A percentile compares a stretch with the other conserved stretches of the same genome.
These are phyloP conservation scores for Lateolabrax maculatus DNA, from an alignment of 2,797 vertebrate genomes.

Conservation along the genomic window DNA sequence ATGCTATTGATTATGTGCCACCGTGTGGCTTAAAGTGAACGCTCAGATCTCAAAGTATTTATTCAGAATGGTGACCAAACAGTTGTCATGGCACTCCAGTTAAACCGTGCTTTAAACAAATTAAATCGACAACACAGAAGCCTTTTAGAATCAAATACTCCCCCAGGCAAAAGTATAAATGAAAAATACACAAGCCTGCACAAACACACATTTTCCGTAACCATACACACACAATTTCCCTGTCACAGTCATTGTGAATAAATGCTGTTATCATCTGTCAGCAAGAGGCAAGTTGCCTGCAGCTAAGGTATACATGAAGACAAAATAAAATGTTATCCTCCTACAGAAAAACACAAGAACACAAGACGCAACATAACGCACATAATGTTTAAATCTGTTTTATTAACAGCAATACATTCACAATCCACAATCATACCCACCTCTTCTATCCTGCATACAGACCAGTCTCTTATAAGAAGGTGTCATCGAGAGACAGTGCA, in stretches of 20 bases:
- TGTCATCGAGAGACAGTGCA: background rate
- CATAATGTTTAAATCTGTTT: slow-evolving; percentile 57
- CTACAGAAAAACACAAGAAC: too few relatives aligned
- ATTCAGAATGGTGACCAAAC: slow-evolving; percentile 47
- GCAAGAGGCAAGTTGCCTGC: slow-evolving; percentile 57
- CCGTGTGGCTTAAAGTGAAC: slow-evolving; percentile 1
- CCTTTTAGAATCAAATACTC: slow-evolving; percentile 59
- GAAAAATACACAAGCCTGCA: slow-evolving; percentile 42
- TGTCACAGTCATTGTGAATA: slow-evolving; percentile 67
- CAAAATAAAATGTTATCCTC: slow-evolving; percentile 64
- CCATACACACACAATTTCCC: slow-evolving; percentile 35
- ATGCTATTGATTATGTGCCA: slow-evolving; percentile 46
- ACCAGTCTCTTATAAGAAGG: background rate
- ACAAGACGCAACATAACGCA: slow-evolving; percentile 14
- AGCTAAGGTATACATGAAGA: slow-evolving; percentile 65
- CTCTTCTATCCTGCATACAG: slow-evolving; percentile 4
- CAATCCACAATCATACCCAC: background rate
- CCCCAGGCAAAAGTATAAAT: slow-evolving; percentile 41
- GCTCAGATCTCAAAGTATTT: slow-evolving; percentile 46
- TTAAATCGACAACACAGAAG: slow-evolving; percentile 31
- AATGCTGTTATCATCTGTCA: slow-evolving; percentile 72
- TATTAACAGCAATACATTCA: slow-evolving; percentile 49
- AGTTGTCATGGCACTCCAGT: slow-evolving; percentile 49
- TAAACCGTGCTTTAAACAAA: slow-evolving; percentile 49
- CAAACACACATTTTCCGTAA: slow-evolving; percentile 22